These are phyloP conservation scores for Dipodomys spectabilis DNA, from an alignment of 2,113 vertebrate species.

Conservation along the genomic window DNA sequence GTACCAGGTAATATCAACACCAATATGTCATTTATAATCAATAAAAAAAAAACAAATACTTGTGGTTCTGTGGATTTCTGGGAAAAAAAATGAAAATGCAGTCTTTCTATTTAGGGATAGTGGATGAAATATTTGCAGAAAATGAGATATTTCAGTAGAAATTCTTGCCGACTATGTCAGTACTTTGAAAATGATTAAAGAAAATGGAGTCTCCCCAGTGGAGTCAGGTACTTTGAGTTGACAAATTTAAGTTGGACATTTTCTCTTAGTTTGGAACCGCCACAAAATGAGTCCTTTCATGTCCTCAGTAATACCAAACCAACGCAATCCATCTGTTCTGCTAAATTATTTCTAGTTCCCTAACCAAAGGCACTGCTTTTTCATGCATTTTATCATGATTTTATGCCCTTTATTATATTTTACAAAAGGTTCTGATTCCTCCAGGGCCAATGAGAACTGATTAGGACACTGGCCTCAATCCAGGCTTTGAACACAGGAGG, in stretches of 20 bases:
- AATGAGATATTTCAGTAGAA: constrained; percentile 53
- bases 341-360: constrained; percentile 78
- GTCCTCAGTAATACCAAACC: constrained; percentile 80
- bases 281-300: constrained; percentile 80
- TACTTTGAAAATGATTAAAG: constrained; percentile 78
- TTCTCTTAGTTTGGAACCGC: constrained; percentile 71
- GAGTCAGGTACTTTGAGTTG: constrained; percentile 74
- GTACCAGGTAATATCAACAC: constrained; percentile 38
- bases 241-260: constrained; percentile 74
- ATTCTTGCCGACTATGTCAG: constrained; percentile 71
- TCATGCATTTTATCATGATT: constrained; percentile 83
- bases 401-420: constrained; percentile 82
- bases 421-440: constrained; percentile 81
- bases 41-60: not conserved
- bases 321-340: constrained; percentile 75
- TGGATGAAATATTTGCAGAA: constrained; percentile 62
- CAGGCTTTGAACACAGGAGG: constrained; percentile 82
- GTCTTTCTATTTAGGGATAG: constrained; percentile 42
- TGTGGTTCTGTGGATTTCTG: not conserved
- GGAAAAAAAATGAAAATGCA: not conserved
- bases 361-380: constrained; percentile 83
- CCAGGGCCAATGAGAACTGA: constrained; percentile 79
- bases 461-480: constrained; percentile 80
- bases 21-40: constrained; percentile 10
- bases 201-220: constrained; percentile 53